phyloP scores from a whole-genome alignment of 2,797 vertebrate genomes.

The Todus mexicanus region DNA sequence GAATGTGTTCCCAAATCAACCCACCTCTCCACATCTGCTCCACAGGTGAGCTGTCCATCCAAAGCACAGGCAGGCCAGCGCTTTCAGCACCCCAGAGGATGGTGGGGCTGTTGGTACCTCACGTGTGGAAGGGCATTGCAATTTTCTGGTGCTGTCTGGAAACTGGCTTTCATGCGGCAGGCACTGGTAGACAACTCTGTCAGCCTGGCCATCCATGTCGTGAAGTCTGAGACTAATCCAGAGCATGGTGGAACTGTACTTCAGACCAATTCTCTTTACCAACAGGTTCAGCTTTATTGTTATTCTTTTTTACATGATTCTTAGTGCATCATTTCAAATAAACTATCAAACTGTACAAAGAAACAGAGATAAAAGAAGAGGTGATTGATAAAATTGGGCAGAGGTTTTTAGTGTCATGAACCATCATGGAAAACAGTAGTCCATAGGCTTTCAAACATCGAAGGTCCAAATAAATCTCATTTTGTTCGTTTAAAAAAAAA shows the following conservation, averaged over 20 bases:
- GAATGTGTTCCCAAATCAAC: background rate
- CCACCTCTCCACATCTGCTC: background rate
- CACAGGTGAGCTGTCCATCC: background rate
- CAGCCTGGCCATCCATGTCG: background rate
- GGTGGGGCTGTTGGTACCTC: background rate
- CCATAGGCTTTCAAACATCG: background rate
- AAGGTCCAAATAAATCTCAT: conserved; percentile 46
- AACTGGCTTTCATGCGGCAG: background rate
- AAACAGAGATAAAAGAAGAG: conserved; percentile 64
- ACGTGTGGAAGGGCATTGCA: background rate
- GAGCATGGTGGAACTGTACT: background rate
- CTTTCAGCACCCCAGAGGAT: background rate
- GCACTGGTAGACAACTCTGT: background rate
- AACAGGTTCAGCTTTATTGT: conserved; percentile 68
- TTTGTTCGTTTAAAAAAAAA: conserved; percentile 52
- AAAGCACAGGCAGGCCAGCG: background rate
- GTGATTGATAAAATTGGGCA: conserved; percentile 45
- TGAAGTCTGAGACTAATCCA: background rate
- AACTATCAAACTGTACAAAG: conserved; percentile 75
- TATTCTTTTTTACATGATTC: conserved; percentile 51
- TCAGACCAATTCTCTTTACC: conserved; percentile 54
- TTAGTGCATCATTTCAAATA: conserved; percentile 71
- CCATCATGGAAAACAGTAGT: conserved; percentile 47
- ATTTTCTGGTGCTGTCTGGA: background rate
- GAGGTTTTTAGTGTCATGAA: conserved; percentile 57